Conservation (phyloP, 2,888 invertebrate genomes). For the Galerucella nymphaeae region DNA sequence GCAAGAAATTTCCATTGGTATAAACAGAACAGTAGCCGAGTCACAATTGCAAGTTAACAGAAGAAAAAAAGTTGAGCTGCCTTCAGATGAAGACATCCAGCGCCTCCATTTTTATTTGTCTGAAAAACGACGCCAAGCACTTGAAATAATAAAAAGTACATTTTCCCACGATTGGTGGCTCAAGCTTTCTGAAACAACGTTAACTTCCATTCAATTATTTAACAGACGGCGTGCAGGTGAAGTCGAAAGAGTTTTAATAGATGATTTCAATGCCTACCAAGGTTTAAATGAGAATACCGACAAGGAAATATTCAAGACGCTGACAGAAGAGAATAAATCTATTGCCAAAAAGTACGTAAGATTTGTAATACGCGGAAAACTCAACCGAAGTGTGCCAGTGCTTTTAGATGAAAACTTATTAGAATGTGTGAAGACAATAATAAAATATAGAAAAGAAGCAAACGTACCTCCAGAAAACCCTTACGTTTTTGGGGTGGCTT, state of each 20-base stretch:
- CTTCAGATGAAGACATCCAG: slow-evolving; percentile 2
- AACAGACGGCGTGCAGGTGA: slow-evolving; percentile 29
- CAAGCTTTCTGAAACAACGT: not conserved
- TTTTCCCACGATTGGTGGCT: too few species aligned
- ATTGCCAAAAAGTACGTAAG: slow-evolving; percentile 32
- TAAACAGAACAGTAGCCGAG: slow-evolving; percentile 21
- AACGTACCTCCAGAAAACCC: slow-evolving; percentile 24
- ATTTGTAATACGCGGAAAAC: slow-evolving; percentile 32
- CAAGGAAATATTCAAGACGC: slow-evolving; percentile 19
- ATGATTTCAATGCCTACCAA: slow-evolving; percentile 13
- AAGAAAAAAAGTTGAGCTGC: slow-evolving; percentile 15
- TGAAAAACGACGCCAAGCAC: slow-evolving; percentile 2
- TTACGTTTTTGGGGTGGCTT: slow-evolving; percentile 29
- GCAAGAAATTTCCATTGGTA: slow-evolving; percentile 11
- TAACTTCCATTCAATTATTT: slow-evolving; percentile 33
- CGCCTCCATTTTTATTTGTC: not conserved
- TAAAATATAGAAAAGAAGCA: slow-evolving; percentile 25
- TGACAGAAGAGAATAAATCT: slow-evolving; percentile 3
- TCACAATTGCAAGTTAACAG: slow-evolving; percentile 10
- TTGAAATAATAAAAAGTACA: too few species aligned
- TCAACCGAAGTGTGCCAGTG: slow-evolving; percentile 12
- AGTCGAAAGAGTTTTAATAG: slow-evolving; percentile 23
- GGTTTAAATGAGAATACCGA: slow-evolving; percentile 15
- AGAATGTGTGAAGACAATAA: slow-evolving; percentile 18
- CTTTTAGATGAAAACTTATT: slow-evolving; percentile 16